These are phyloP conservation scores for Prunella strophiata DNA, from an alignment of 2,797 vertebrate genomes.

Conservation along the genomic window DNA sequence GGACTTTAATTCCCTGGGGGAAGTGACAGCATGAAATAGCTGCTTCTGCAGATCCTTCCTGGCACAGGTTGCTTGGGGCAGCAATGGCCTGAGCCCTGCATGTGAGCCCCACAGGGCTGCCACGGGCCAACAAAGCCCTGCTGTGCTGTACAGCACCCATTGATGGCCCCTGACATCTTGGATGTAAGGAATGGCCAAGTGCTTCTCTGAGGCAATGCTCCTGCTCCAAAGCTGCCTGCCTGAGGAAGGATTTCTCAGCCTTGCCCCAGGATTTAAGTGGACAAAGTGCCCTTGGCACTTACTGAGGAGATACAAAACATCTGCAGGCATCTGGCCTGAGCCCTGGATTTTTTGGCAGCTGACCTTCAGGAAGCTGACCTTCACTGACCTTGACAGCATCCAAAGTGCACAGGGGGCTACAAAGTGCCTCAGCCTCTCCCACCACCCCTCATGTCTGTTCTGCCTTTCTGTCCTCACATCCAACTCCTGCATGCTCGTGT, in stretches of 20 bases:
- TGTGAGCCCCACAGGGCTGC: accelerated
- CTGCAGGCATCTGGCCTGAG: accelerated
- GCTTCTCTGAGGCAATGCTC: not conserved
- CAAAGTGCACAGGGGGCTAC: not conserved
- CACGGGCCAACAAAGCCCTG: accelerated
- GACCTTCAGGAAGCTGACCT: not conserved
- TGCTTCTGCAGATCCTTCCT: not conserved
- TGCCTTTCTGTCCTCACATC: not conserved
- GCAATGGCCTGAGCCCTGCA: accelerated
- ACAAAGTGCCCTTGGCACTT: not conserved
- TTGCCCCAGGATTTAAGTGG: not conserved
- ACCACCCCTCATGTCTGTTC: not conserved
- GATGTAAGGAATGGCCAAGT: not conserved
- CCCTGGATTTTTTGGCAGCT: not conserved
- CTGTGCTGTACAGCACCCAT: not conserved
- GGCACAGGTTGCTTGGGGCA: not conserved
- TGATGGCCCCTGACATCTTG: not conserved
- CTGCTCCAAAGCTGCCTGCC: not conserved
- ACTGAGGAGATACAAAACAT: not conserved
- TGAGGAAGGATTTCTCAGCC: not conserved
- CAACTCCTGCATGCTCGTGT: not conserved
- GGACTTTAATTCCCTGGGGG: not conserved
- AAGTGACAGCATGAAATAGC: not conserved
- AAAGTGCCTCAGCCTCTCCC: not conserved
- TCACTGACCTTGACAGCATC: not conserved